These are phyloP conservation scores for Garra rufa DNA, from an alignment of 2,113 vertebrate genomes.

Conservation along the genomic window DNA sequence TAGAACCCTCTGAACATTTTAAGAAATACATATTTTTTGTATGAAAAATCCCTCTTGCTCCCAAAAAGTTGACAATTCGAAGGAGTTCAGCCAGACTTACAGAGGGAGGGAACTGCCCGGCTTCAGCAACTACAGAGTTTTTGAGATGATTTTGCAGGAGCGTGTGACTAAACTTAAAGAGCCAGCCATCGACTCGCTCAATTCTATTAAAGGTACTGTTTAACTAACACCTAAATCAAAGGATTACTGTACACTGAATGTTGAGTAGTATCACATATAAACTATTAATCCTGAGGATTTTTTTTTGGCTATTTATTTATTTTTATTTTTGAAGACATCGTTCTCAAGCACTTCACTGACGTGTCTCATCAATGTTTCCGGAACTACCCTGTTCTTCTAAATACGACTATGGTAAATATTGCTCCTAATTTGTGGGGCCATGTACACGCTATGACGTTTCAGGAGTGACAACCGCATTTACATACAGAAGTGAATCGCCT, in stretches of 20 bases:
- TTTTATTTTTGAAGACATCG: slow-evolving; percentile 41
- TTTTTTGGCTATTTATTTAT: neutral
- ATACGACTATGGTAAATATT: slow-evolving; percentile 49
- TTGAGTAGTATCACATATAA: neutral
- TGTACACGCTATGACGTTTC: neutral
- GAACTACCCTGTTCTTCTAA: slow-evolving; percentile 53
- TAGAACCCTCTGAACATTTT: no score
- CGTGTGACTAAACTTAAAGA: slow-evolving; percentile 39
- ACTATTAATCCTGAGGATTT: no score
- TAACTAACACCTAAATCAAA: neutral
- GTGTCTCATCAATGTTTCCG: slow-evolving; percentile 50
- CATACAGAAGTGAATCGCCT: no score
- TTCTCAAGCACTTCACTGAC: slow-evolving; percentile 49
- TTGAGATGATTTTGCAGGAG: slow-evolving; percentile 54
- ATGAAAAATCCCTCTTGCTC: neutral
- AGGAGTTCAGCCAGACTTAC: slow-evolving; percentile 42
- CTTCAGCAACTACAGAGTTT: slow-evolving; percentile 53
- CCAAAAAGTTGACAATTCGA: slow-evolving; percentile 31
- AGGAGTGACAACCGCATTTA: no score
- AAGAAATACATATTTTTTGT: no score
- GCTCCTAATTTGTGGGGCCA: neutral
- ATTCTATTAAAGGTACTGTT: slow-evolving; percentile 36
- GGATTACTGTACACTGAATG: neutral
- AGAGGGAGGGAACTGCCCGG: slow-evolving; percentile 54
- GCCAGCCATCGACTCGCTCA: slow-evolving; percentile 45